phyloP scores from a whole-genome alignment of 2,888 invertebrate genomes.

The Clusia tigrina region DNA sequence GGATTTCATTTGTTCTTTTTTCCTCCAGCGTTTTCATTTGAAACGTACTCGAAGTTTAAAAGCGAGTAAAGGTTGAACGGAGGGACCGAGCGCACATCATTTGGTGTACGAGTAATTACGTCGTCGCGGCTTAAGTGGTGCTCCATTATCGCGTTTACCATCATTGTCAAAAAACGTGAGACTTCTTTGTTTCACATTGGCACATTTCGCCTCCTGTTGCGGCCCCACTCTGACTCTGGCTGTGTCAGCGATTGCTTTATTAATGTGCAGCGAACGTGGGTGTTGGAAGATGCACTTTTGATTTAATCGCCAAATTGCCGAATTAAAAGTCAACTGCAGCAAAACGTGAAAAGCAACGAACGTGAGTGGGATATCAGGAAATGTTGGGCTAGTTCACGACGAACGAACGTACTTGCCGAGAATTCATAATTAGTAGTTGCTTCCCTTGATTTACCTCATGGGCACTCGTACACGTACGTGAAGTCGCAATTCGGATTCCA shows the following conservation, averaged over 20 bases:
- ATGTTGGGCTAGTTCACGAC: too few species aligned
- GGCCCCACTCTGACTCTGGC: not conserved
- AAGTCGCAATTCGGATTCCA: too few species aligned
- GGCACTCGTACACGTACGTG: too few species aligned
- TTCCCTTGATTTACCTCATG: too few species aligned
- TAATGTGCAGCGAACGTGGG: not conserved
- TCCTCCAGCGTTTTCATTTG: too few species aligned
- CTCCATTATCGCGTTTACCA: not conserved
- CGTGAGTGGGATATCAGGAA: not conserved
- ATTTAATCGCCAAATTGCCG: constrained; percentile 3
- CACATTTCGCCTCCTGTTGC: not conserved
- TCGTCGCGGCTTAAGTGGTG: not conserved
- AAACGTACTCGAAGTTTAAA: too few species aligned
- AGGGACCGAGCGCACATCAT: too few species aligned
- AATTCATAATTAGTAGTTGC: too few species aligned
- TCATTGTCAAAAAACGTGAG: not conserved
- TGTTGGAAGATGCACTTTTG: constrained; percentile 1
- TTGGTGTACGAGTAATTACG: not conserved
- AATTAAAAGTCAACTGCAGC: not conserved
- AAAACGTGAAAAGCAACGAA: constrained; percentile 6
- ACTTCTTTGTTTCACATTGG: not conserved
- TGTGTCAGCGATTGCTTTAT: not conserved
- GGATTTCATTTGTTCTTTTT: too few species aligned
- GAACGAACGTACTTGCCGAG: too few species aligned
- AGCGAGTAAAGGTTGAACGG: too few species aligned